Evolutionary conservation across 2,797 vertebrate genomes (phyloP).

Genomic region (Sarcophilus harrisii): DNA sequence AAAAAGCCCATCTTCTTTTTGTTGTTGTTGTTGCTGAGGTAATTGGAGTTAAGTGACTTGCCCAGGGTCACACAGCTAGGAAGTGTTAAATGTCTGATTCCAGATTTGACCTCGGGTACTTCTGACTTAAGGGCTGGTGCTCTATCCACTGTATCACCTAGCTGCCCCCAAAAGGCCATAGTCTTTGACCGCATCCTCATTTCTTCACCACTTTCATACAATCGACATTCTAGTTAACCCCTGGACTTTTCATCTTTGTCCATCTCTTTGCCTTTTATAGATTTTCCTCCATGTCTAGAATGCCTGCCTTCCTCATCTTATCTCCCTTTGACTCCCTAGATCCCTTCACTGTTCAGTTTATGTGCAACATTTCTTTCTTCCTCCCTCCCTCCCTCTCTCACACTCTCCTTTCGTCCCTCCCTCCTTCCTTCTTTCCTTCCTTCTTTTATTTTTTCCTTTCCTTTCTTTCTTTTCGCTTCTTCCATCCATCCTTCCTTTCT

Average conservation of each 20-base stretch:
- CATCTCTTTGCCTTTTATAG: background rate
- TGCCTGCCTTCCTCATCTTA: background rate
- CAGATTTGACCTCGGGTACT: no score
- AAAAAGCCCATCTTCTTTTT: background rate
- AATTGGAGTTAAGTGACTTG: no score
- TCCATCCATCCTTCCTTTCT: background rate
- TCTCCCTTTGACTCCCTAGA: background rate
- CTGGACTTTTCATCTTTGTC: background rate
- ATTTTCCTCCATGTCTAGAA: background rate
- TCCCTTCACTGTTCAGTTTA: background rate
- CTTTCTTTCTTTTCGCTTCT: background rate
- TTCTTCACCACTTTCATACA: background rate
- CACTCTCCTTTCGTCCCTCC: no score
- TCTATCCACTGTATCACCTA: no score
- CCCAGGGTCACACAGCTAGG: no score
- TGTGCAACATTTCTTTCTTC: background rate
- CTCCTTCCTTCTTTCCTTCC: background rate
- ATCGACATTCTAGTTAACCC: background rate
- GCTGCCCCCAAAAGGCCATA: background rate
- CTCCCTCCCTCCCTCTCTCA: fast-evolving
- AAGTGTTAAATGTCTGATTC: no score
- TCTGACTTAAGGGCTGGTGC: no score
- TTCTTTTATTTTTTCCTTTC: no score
- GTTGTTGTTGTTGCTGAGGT: no score
- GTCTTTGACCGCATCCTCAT: background rate